Percentiles rank a stretch among this genome's conserved stretches.
Conservation (phyloP, 2,113 vertebrate genomes). For the Mystacornis crossleyi region DNA sequence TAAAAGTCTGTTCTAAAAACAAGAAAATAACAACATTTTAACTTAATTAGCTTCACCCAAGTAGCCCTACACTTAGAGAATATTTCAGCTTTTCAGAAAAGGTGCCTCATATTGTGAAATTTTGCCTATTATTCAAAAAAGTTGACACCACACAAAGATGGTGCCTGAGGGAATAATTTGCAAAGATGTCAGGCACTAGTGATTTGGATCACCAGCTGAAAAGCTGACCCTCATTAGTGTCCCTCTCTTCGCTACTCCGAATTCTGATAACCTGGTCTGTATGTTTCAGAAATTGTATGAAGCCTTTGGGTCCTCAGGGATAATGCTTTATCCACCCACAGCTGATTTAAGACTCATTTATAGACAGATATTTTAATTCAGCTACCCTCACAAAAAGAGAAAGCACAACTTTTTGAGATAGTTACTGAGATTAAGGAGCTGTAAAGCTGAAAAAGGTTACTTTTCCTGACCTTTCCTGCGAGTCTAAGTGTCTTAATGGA, state of each 20-base stretch:
- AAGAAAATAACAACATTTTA: neutral
- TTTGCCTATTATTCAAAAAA: neutral
- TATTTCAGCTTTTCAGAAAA: neutral
- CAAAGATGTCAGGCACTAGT: neutral
- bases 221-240: neutral
- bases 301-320: neutral
- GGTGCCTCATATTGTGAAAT: neutral
- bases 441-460: constrained; percentile 18
- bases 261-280: neutral
- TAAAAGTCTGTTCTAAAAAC: neutral
- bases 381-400: neutral
- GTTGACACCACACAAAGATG: neutral
- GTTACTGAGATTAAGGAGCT: constrained; percentile 19
- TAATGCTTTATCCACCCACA: neutral
- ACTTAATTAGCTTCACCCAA: neutral
- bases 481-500: neutral
- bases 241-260: neutral
- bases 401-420: neutral
- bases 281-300: neutral
- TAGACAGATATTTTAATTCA: neutral
- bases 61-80: neutral
- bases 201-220: neutral
- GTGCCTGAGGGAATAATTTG: neutral
- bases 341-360: neutral
- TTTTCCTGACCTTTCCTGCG: neutral